phyloP scores from a whole-genome alignment of 2,113 vertebrate genomes.

The Pseudopipra pipra region DNA sequence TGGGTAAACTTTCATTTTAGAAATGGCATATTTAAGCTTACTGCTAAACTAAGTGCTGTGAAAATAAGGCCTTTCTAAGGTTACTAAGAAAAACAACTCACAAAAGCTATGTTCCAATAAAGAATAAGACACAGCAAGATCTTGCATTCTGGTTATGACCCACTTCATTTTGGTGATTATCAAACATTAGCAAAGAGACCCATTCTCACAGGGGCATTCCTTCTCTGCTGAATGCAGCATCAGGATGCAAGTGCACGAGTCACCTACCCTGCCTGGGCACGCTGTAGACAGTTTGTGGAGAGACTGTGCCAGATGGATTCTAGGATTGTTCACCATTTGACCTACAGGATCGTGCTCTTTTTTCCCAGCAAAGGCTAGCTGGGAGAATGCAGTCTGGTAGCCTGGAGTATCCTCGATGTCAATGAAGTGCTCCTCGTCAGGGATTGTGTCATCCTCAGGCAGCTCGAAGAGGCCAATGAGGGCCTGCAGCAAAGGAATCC shows the following conservation, averaged over 20 bases:
- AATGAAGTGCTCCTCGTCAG: conserved; percentile 97
- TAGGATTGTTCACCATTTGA: conserved; percentile 91
- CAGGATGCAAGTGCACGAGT: neutral
- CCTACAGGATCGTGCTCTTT: conserved; percentile 96
- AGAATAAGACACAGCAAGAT: neutral
- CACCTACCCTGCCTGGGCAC: conserved; percentile 90
- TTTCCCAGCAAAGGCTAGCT: conserved; percentile 94
- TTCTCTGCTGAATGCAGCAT: neutral
- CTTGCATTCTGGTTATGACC: neutral
- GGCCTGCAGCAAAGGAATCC: conserved; percentile 92
- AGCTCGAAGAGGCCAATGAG: conserved; percentile 96
- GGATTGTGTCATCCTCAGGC: conserved; percentile 95
- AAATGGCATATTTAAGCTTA: neutral
- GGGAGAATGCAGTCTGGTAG: conserved; percentile 97
- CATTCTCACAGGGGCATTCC: neutral
- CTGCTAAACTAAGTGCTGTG: neutral
- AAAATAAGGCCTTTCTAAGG: neutral
- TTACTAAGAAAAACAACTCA: neutral
- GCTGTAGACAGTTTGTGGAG: conserved; percentile 95
- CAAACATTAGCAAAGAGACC: neutral
- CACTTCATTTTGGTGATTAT: neutral
- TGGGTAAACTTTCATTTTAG: neutral
- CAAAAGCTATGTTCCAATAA: neutral
- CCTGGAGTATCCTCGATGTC: conserved; percentile 97
- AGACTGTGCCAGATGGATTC: conserved; percentile 93